phyloP scores from a whole-genome alignment of 2,888 invertebrate genomes.

The Carabus problematicus region DNA sequence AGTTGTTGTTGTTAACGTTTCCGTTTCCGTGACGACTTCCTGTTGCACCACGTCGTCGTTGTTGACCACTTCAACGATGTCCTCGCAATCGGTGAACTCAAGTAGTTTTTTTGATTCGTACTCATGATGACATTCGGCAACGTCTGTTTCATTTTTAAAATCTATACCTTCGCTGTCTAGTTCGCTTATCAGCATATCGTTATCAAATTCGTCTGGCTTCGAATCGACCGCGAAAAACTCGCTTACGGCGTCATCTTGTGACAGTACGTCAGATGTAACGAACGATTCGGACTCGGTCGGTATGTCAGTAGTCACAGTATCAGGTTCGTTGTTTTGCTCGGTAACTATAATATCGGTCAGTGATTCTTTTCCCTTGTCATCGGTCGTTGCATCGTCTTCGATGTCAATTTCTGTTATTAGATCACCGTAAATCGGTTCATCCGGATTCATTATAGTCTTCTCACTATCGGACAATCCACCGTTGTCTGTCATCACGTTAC shows the following conservation, averaged over 20 bases:
- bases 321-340: slow-evolving; percentile 36
- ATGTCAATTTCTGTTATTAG: slow-evolving; percentile 43
- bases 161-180: slow-evolving; percentile 47
- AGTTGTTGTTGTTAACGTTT: slow-evolving; percentile 25
- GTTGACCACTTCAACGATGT: slow-evolving; percentile 38
- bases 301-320: slow-evolving; percentile 20
- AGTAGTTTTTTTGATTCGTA: slow-evolving; percentile 45
- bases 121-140: slow-evolving; percentile 47
- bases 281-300: slow-evolving; percentile 32
- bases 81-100: slow-evolving; percentile 36
- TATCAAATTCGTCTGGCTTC: slow-evolving; percentile 49
- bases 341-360: slow-evolving; percentile 35
- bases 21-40: slow-evolving; percentile 42
- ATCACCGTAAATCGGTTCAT: slow-evolving; percentile 37
- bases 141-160: slow-evolving; percentile 49
- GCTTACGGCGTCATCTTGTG: slow-evolving; percentile 55
- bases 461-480: slow-evolving; percentile 33
- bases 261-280: slow-evolving; percentile 47
- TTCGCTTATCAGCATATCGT: slow-evolving; percentile 46
- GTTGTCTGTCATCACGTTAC: slow-evolving; percentile 32
- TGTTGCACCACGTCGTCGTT: slow-evolving; percentile 39
- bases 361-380: slow-evolving; percentile 41
- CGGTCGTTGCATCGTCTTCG: slow-evolving; percentile 40
- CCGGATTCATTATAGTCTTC: slow-evolving; percentile 35
- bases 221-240: slow-evolving; percentile 54